These are phyloP conservation scores for Cinara cedri DNA, from an alignment of 2,888 invertebrate species.

Conservation along the genomic window DNA sequence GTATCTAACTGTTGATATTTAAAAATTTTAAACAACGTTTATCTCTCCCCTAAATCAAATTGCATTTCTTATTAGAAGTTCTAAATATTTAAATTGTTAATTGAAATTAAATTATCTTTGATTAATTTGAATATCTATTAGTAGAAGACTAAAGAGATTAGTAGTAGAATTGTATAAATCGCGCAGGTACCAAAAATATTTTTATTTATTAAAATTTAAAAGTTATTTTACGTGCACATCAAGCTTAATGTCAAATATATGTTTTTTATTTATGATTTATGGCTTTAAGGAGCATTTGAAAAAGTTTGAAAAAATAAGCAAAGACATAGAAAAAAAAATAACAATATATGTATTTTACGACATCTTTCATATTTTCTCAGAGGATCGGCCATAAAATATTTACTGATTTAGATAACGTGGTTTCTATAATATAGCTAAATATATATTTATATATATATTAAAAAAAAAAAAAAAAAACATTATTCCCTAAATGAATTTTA, in stretches of 20 bases:
- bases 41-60: too few species aligned
- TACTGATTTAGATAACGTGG: slow-evolving; percentile 14
- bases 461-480: slow-evolving; percentile 27
- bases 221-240: background rate
- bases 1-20: too few species aligned
- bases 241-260: slow-evolving; percentile 3
- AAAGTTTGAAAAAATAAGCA: background rate
- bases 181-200: background rate
- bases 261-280: background rate
- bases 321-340: slow-evolving; percentile 9
- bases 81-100: too few species aligned
- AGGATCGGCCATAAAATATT: slow-evolving; percentile 18
- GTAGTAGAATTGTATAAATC: too few species aligned
- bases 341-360: slow-evolving; percentile 15
- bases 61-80: too few species aligned
- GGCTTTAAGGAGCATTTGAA: background rate
- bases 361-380: background rate
- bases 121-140: too few species aligned
- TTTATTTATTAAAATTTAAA: slow-evolving; percentile 12
- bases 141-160: too few species aligned
- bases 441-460: too few species aligned
- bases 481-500: slow-evolving; percentile 2
- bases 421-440: background rate
- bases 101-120: too few species aligned
- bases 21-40: too few species aligned